phyloP scores from a whole-genome alignment of 2,888 invertebrate genomes.

The Drosophila flavopinicola region DNA sequence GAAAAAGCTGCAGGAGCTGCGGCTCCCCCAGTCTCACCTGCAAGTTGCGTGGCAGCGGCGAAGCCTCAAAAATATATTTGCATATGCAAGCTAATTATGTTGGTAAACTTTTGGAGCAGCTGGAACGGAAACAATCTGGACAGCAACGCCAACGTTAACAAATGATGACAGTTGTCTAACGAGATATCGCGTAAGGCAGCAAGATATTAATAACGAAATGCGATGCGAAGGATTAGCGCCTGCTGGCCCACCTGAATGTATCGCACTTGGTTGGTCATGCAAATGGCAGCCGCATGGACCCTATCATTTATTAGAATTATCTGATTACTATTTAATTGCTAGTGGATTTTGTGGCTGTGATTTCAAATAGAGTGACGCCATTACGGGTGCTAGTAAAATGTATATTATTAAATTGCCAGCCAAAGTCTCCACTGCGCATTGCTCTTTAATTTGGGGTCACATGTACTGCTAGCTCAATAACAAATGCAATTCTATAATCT shows the following conservation, averaged over 20 bases:
- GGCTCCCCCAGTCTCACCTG: not conserved
- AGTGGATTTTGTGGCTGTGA: conserved; percentile 36
- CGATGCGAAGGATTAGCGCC: conserved; percentile 60
- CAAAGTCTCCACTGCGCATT: conserved; percentile 4
- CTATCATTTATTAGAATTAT: conserved; percentile 70
- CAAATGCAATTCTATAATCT: conserved; percentile 16
- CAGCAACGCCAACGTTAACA: conserved; percentile 53
- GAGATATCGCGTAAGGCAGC: conserved; percentile 58
- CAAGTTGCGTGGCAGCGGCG: conserved; percentile 20
- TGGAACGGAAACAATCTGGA: conserved; percentile 51
- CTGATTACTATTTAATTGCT: conserved; percentile 68
- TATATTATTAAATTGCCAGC: conserved; percentile 2
- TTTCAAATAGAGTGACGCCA: conserved; percentile 28
- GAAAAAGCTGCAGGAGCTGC: conserved; percentile 34
- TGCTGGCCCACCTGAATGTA: conserved; percentile 26
- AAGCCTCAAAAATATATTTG: conserved; percentile 53
- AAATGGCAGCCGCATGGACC: conserved; percentile 23
- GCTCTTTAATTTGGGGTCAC: conserved; percentile 64
- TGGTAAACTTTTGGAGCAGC: conserved; percentile 63
- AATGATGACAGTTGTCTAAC: conserved; percentile 77
- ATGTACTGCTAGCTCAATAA: conserved; percentile 18
- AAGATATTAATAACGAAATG: conserved; percentile 63
- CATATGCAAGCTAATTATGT: conserved; percentile 71
- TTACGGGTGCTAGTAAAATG: conserved; percentile 1
- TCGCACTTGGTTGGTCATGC: conserved; percentile 8